Conservation (phyloP, 64 coral and sea anemone genomes). For the Orbicella faveolata region DNA sequence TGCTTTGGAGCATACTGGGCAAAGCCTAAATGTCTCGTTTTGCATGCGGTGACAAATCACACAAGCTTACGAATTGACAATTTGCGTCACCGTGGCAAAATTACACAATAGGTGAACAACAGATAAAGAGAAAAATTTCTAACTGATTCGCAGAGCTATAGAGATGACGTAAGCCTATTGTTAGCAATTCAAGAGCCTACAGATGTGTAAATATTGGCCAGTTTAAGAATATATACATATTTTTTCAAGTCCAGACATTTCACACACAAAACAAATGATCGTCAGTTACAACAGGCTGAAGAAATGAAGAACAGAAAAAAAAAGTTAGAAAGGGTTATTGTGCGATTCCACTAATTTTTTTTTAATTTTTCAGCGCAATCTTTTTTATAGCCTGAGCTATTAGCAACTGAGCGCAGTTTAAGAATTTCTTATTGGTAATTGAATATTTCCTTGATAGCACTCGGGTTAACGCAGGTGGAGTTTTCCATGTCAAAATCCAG, state of each 20-base stretch:
- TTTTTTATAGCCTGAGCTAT: neutral
- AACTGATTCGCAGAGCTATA: neutral
- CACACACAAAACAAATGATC: neutral
- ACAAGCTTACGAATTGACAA: neutral
- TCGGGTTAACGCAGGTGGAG: neutral
- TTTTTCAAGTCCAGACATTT: neutral
- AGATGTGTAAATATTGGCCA: neutral
- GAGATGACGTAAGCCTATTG: neutral
- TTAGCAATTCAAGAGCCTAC: neutral
- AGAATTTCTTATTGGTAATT: neutral
- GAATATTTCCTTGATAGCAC: neutral
- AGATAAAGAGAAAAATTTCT: neutral
- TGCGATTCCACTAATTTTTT: neutral
- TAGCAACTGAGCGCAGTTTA: neutral
- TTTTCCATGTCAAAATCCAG: neutral
- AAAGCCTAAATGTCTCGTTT: neutral
- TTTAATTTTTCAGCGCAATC: too few species aligned
- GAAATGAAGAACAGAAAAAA: neutral
- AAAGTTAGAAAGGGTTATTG: neutral
- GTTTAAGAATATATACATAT: neutral
- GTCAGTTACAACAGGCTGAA: neutral
- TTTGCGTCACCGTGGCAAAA: slow-evolving; percentile 1
- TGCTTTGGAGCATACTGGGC: slow-evolving; percentile 1
- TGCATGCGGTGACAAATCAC: neutral
- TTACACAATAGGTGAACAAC: neutral